A percentile compares a stretch with the other conserved stretches of the same genome.
Evolutionary conservation across 1,140 invertebrate genomes (phyloP).

Genomic region (Aethina tumida): DNA sequence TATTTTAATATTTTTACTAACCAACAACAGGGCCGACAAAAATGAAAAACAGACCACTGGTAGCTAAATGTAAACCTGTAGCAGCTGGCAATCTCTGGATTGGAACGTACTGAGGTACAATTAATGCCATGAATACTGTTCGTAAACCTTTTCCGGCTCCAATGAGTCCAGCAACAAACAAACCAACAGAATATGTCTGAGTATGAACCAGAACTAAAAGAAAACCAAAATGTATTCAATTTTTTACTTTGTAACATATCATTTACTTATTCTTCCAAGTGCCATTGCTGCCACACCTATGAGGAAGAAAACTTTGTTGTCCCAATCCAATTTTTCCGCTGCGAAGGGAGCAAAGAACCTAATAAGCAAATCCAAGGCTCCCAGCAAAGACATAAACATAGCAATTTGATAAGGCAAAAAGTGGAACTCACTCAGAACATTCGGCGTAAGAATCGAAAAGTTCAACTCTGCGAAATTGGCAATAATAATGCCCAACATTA

Average conservation of each 20-base stretch:
- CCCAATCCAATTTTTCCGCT: conserved; percentile 50
- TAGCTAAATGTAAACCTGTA: conserved; percentile 49
- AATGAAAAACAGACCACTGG: conserved; percentile 47
- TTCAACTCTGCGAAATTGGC: conserved; percentile 59
- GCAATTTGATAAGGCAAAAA: conserved; percentile 47
- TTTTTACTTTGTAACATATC: conserved; percentile 1
- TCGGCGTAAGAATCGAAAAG: conserved; percentile 53
- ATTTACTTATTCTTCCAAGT: conserved; percentile 52
- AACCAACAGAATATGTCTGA: conserved; percentile 19
- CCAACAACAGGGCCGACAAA: conserved; percentile 46
- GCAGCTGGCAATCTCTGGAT: conserved; percentile 50
- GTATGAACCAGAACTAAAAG: conserved; percentile 28
- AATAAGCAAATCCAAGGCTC: conserved; percentile 46
- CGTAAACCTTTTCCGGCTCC: conserved; percentile 52
- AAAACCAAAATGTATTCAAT: conserved; percentile 2
- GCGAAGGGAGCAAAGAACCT: conserved; percentile 50
- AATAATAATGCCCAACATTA: conserved; percentile 55
- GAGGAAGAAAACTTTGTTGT: conserved; percentile 57
- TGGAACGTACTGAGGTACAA: conserved; percentile 53
- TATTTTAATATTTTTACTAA: conserved; percentile 26
- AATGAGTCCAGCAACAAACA: conserved; percentile 44
- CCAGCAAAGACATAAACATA: conserved; percentile 47
- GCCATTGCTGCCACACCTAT: conserved; percentile 54
- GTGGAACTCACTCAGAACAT: conserved; percentile 49
- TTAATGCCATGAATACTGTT: conserved; percentile 55